These are phyloP conservation scores for Pygocentrus nattereri DNA, from an alignment of 2,797 vertebrate species.

Conservation along the genomic window DNA sequence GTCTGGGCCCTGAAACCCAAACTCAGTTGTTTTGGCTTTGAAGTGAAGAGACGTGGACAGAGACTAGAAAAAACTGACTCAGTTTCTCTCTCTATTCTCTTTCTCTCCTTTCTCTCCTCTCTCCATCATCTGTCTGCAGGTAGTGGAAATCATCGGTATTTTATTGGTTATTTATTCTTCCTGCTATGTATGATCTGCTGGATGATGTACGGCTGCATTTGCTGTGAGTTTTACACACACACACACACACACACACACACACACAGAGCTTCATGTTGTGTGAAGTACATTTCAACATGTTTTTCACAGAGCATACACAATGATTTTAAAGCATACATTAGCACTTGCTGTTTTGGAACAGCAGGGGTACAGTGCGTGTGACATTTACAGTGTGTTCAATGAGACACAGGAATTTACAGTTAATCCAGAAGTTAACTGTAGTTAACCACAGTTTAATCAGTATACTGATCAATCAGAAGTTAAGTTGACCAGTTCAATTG, in stretches of 20 bases:
- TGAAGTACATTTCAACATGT: neutral
- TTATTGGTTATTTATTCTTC: slow-evolving; percentile 98
- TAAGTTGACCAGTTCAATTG: too few relatives aligned
- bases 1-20: too few relatives aligned
- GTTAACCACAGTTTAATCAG: neutral
- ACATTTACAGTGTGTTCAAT: too few relatives aligned
- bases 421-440: neutral
- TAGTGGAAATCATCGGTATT: slow-evolving; percentile 98
- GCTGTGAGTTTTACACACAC: slow-evolving; percentile 85
- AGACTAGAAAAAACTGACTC: too few relatives aligned
- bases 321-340: too few relatives aligned
- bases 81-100: neutral
- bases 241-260: slow-evolving; percentile 8
- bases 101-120: too few relatives aligned
- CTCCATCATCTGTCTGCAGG: slow-evolving; percentile 74
- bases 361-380: too few relatives aligned
- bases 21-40: too few relatives aligned
- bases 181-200: slow-evolving; percentile 99
- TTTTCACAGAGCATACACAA: neutral
- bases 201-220: slow-evolving; percentile 99
- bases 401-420: neutral
- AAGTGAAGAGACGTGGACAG: too few relatives aligned
- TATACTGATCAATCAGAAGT: too few relatives aligned
- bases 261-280: neutral
- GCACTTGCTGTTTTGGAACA: neutral